Percentiles rank a stretch among this genome's conserved stretches.
Conservation (phyloP, 37 sponge, comb jelly and placozoan species). For the Spongia lamella region DNA sequence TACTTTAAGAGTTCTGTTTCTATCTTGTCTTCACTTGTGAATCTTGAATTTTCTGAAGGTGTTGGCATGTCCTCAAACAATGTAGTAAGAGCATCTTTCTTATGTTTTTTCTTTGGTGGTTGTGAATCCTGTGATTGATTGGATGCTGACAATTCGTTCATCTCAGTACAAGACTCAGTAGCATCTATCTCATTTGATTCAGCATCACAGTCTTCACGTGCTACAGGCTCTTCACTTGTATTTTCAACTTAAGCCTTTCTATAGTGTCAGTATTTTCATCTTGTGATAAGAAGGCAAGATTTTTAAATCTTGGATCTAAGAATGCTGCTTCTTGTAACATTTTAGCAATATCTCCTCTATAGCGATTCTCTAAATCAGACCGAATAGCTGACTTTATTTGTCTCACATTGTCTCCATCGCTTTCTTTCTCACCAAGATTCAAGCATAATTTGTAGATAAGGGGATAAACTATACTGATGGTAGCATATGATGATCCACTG, state of each 20-base stretch:
- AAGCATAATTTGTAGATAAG: neutral
- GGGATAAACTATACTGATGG: neutral
- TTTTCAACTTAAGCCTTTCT: neutral
- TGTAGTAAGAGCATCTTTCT: neutral
- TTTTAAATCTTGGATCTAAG: slow-evolving; percentile 13
- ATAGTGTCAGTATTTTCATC: neutral
- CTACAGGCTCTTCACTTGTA: neutral
- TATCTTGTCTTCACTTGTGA: too few relatives aligned
- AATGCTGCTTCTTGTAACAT: neutral
- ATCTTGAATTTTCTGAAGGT: neutral
- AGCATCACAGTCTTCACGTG: too few relatives aligned
- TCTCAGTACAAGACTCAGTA: too few relatives aligned
- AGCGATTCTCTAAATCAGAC: neutral
- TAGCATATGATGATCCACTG: slow-evolving; percentile 6
- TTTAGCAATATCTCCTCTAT: neutral
- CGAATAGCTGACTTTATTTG: neutral
- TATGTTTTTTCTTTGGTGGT: too few relatives aligned
- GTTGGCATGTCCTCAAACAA: neutral
- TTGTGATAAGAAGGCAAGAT: neutral
- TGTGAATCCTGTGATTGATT: too few relatives aligned
- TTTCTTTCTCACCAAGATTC: neutral
- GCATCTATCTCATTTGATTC: too few relatives aligned
- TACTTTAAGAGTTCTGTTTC: neutral
- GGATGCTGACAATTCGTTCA: too few relatives aligned
- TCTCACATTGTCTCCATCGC: neutral